Percentiles rank a stretch among this genome's conserved stretches.
Conservation (phyloP, 2,888 invertebrate genomes). For the Xylota segnis region DNA sequence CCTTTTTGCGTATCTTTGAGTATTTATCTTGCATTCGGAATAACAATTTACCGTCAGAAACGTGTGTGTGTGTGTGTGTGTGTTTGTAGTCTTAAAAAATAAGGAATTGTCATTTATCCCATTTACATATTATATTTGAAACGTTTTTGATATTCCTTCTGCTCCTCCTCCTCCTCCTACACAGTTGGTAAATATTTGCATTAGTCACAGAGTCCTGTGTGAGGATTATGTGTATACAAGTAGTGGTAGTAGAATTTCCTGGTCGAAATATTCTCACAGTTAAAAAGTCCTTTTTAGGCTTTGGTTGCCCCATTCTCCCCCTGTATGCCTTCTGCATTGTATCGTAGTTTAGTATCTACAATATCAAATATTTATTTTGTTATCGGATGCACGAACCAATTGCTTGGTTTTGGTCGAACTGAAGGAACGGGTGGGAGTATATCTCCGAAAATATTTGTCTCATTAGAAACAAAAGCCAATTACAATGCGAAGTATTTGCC, state of each 20-base stretch:
- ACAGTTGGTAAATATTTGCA: slow-evolving; percentile 34
- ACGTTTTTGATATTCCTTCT: slow-evolving; percentile 49
- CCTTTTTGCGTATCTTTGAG: slow-evolving; percentile 57
- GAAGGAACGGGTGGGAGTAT: no score
- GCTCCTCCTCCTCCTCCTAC: slow-evolving; percentile 20
- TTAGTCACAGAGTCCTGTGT: not conserved
- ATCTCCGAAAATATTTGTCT: no score
- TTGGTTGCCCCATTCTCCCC: no score
- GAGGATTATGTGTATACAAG: not conserved
- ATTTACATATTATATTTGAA: slow-evolving; percentile 67
- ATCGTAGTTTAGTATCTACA: no score
- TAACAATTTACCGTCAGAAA: slow-evolving; percentile 58
- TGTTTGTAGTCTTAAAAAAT: slow-evolving; percentile 9
- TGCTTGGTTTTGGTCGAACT: no score
- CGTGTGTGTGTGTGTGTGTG: not conserved
- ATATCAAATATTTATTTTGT: no score
- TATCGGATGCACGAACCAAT: no score
- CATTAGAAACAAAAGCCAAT: no score
- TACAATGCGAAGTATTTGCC: no score
- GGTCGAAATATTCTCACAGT: not conserved
- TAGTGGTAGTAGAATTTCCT: not conserved
- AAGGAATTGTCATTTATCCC: slow-evolving; percentile 52
- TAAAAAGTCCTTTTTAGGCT: not conserved
- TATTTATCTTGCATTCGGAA: slow-evolving; percentile 69
- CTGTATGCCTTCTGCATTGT: no score